Evolutionary conservation across 23 tunicate genomes (phyloP), one percentile per base, ranked within the genome.

Genomic region (Ciona savignyi): DNA sequence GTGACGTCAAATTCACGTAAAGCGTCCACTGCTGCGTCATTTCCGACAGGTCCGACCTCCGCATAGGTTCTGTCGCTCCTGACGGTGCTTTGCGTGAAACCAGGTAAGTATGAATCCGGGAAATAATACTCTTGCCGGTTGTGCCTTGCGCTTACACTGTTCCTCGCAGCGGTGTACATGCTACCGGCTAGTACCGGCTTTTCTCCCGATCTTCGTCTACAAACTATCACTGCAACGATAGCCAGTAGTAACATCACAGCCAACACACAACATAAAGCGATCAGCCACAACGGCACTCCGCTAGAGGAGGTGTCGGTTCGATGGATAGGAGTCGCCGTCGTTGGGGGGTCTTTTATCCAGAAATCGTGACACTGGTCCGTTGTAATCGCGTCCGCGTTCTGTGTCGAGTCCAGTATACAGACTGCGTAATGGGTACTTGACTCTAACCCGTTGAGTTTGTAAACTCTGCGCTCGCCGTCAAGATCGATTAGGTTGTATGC

Each of bases 1-100:
- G 83, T 73, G n/a, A n/a, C n/a, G n/a, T n/a, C n/a, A 34, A 88
- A 88, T 61, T 88, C 96, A 70, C 35, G 78, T 34, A 80, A 66
- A 1, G 96, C 96, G 70, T 88, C 96, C n/a, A 70, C 72, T 27
- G 87, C 86, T 20, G 90, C 27, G 27, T 79, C 84, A 25, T 25
- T 20, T 15, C 15, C 61, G 66, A 66, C 76, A 1, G 78, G 69
- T 22, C 87, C 87, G 42, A 80, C 75, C 61, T 75, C 81, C 29
- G 66, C 74, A 56, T 82, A 82, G 1, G 80, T 82, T 32, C 87
- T 70, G 26, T 75, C 80, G 28, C 71, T 68, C 33, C 63, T 48
- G 33, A n/a, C 33, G 2, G 85, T 81, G 56, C 15, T 42, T 25
- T 29, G 74, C 2, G 78, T 35, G 23, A n/a, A 68, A 4, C 67